Evolutionary conservation across 2,113 vertebrate species (phyloP).

Genomic region (Chlamydotis undulata): DNA sequence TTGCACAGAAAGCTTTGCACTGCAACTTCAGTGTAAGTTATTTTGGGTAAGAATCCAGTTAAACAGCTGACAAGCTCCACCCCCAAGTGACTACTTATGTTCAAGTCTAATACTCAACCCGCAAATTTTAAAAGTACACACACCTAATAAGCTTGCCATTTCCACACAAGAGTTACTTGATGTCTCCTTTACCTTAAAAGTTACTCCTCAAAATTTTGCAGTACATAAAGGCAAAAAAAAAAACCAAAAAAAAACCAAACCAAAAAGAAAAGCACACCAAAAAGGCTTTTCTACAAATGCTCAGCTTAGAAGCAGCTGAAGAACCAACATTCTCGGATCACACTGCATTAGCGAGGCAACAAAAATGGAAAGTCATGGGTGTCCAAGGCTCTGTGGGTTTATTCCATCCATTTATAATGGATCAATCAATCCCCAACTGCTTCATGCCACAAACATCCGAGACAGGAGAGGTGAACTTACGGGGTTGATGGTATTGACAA

Average conservation of each 20-base stretch:
- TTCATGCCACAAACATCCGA: neutral
- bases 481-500: conserved; percentile 98
- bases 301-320: neutral
- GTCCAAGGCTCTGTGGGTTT: neutral
- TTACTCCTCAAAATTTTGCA: neutral
- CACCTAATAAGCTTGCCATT: neutral
- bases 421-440: neutral
- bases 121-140: neutral
- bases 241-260: neutral
- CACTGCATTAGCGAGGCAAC: neutral
- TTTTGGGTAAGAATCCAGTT: neutral
- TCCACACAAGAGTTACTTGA: neutral
- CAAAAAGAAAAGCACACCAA: too few relatives aligned
- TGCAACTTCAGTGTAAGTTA: too few relatives aligned
- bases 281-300: neutral
- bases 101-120: neutral
- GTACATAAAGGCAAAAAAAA: neutral
- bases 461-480: conserved; percentile 73
- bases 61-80: neutral
- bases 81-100: neutral
- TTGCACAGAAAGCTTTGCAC: neutral
- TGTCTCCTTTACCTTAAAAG: neutral
- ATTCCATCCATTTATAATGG: rapidly evolving
- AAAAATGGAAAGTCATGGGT: neutral
- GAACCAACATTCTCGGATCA: neutral